Percentiles rank a stretch among this genome's conserved stretches.
These are phyloP conservation scores for Odontomyia ornata DNA, from an alignment of 2,888 invertebrate genomes.

Conservation along the genomic window DNA sequence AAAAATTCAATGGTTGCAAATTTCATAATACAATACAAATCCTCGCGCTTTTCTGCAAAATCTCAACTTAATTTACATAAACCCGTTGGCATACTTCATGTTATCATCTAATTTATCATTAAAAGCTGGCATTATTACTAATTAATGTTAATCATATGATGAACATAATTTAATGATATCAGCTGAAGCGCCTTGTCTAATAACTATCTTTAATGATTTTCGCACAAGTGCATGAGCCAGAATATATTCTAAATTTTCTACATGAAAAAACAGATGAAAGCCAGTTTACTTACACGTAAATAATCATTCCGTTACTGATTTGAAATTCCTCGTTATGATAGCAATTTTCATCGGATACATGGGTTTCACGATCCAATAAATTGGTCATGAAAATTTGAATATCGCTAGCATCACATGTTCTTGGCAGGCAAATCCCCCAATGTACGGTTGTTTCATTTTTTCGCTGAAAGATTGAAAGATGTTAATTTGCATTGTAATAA, in stretches of 20 bases:
- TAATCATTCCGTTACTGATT: constrained; percentile 59
- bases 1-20: background rate
- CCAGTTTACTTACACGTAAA: constrained; percentile 61
- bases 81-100: background rate
- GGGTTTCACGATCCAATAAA: constrained; percentile 62
- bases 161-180: background rate
- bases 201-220: background rate
- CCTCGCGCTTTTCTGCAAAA: background rate
- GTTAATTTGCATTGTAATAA: constrained; percentile 49
- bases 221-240: background rate
- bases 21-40: background rate
- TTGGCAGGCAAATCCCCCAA: constrained; percentile 74
- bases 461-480: constrained; percentile 10
- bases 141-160: background rate
- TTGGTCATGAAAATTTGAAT: constrained; percentile 63
- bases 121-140: background rate
- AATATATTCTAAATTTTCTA: background rate
- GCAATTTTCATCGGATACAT: constrained; percentile 66
- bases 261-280: background rate
- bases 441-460: constrained; percentile 60
- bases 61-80: background rate
- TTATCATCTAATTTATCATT: background rate
- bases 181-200: background rate
- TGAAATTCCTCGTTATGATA: constrained; percentile 63
- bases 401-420: constrained; percentile 67